These are phyloP conservation scores for Platyrinchus mystaceus DNA, from an alignment of 2,797 vertebrate genomes.

Conservation along the genomic window DNA sequence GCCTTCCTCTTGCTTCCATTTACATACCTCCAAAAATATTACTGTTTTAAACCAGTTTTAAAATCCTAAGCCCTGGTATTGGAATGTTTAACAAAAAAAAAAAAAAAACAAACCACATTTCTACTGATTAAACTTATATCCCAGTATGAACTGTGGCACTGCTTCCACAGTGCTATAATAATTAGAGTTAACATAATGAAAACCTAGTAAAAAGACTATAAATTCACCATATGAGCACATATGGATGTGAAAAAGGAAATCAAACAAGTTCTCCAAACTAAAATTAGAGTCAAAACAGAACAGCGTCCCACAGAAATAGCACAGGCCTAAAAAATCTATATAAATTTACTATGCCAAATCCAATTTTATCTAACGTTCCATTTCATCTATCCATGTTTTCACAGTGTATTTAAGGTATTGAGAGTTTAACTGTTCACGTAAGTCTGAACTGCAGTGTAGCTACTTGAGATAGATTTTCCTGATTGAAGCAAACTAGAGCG, in stretches of 20 bases:
- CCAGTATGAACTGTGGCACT: conserved; percentile 21
- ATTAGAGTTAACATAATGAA: conserved; percentile 63
- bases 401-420: conserved; percentile 29
- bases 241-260: conserved; percentile 65
- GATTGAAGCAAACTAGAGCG: not conserved
- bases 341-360: conserved; percentile 63
- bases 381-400: conserved; percentile 43
- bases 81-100: not conserved
- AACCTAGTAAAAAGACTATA: conserved; percentile 59
- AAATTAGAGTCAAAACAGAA: conserved; percentile 68
- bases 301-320: conserved; percentile 57
- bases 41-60: not conserved
- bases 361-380: conserved; percentile 46
- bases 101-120: not conserved
- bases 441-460: not conserved
- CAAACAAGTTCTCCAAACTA: conserved; percentile 50
- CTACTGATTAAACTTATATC: not conserved
- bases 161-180: conserved; percentile 35
- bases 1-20: not conserved
- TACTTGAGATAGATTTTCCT: not conserved
- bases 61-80: not conserved
- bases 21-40: not conserved
- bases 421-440: conserved; percentile 27
- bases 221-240: conserved; percentile 57
- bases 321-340: conserved; percentile 44